These are phyloP conservation scores for Battus philenor DNA, from an alignment of 1,140 invertebrate genomes.

Conservation along the genomic window DNA sequence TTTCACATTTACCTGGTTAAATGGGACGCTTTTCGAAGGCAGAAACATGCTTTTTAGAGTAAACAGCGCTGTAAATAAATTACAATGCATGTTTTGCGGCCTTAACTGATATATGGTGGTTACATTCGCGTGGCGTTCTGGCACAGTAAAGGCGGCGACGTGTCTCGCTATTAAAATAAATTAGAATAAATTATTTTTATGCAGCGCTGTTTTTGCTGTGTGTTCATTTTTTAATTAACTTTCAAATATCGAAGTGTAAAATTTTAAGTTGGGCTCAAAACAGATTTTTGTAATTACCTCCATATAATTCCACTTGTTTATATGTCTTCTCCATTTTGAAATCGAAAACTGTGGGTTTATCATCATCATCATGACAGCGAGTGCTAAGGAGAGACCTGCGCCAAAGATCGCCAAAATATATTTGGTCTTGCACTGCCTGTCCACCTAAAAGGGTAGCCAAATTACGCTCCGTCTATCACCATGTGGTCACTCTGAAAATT, in stretches of 20 bases:
- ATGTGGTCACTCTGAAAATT: too few relatives aligned
- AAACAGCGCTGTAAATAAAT: conserved; percentile 18
- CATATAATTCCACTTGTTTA: too few relatives aligned
- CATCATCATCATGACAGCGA: too few relatives aligned
- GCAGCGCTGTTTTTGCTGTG: conserved; percentile 1
- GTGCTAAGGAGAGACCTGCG: too few relatives aligned
- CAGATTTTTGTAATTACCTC: background rate
- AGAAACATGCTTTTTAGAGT: conserved; percentile 13
- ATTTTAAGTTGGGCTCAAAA: too few relatives aligned
- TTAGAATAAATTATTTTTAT: conserved; percentile 13
- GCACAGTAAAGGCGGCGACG: conserved; percentile 6
- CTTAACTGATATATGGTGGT: conserved; percentile 19
- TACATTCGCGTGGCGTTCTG: conserved; percentile 15
- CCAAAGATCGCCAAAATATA: too few relatives aligned
- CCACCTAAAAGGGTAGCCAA: too few relatives aligned
- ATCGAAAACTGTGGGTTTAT: too few relatives aligned
- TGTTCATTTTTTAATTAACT: background rate
- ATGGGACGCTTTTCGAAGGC: conserved; percentile 16
- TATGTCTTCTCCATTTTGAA: too few relatives aligned
- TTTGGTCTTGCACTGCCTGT: too few relatives aligned
- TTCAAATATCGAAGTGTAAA: too few relatives aligned
- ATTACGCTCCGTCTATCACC: too few relatives aligned
- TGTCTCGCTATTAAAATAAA: conserved; percentile 15
- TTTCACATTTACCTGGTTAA: conserved; percentile 13
- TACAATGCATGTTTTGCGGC: conserved; percentile 18